A percentile compares a stretch with the other conserved stretches of the same genome.
Conservation (phyloP, 2,888 invertebrate genomes). For the Pristionchus entomophagus region DNA sequence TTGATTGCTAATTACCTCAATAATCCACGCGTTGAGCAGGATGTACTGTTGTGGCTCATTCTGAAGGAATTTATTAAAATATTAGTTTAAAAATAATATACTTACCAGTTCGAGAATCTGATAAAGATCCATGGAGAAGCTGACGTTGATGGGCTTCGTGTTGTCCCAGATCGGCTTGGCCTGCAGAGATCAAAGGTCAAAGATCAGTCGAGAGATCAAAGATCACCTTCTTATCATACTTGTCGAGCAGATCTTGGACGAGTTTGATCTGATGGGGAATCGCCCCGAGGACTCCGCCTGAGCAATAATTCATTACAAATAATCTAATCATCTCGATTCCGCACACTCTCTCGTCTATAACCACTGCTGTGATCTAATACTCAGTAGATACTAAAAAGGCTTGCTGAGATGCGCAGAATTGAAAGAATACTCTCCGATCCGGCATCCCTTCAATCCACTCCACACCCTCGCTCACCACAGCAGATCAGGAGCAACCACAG, state of each 20-base stretch:
- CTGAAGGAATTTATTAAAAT: conserved; percentile 55
- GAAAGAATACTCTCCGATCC: too few species aligned
- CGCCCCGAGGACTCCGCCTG: background rate
- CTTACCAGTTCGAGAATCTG: conserved; percentile 74
- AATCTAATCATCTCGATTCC: background rate
- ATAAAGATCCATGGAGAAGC: conserved; percentile 74
- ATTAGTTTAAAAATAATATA: background rate
- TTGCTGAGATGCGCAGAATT: too few species aligned
- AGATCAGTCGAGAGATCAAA: background rate
- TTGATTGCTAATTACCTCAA: conserved; percentile 62
- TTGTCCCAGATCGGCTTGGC: conserved; percentile 75
- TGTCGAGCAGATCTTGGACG: conserved; percentile 64
- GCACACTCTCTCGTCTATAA: background rate
- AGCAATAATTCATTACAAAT: background rate
- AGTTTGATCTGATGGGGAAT: conserved; percentile 61
- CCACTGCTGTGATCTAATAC: too few species aligned
- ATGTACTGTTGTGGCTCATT: conserved; percentile 75
- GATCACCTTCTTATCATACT: conserved; percentile 62
- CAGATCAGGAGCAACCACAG: conserved; percentile 19
- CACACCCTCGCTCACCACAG: background rate
- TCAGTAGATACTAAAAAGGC: too few species aligned
- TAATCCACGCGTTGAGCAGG: conserved; percentile 74
- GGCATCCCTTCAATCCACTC: background rate
- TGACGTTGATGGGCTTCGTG: conserved; percentile 72
- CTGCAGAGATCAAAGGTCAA: conserved; percentile 40